A percentile compares a stretch with the other conserved stretches of the same genome.
Evolutionary conservation across 92 coral and sea anemone genomes (phyloP).

Genomic region (Porites rus): DNA sequence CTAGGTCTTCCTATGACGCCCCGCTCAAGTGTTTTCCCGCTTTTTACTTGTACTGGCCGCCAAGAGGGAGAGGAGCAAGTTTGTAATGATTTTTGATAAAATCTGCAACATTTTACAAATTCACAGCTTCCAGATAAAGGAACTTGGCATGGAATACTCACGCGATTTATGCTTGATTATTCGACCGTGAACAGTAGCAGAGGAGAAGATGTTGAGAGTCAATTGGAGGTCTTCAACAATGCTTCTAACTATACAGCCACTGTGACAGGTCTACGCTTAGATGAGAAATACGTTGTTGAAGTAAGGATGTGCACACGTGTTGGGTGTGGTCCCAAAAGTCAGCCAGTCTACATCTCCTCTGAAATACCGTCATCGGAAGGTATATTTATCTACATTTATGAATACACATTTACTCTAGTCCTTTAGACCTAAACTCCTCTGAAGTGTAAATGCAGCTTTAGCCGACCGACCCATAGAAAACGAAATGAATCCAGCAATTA

Average conservation of each 20-base stretch:
- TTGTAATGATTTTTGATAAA: no score
- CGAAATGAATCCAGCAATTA: no score
- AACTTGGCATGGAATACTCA: slow-evolving; percentile 39
- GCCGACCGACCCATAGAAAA: no score
- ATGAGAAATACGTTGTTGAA: slow-evolving; percentile 12
- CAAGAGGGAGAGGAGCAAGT: no score
- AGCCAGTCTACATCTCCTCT: not conserved
- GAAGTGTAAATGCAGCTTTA: no score
- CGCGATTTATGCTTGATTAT: slow-evolving; percentile 7
- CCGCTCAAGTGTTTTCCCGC: no score
- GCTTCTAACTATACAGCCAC: slow-evolving; percentile 29
- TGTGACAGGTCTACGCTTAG: not conserved
- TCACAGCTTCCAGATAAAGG: slow-evolving; percentile 22
- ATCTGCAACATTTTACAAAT: not conserved
- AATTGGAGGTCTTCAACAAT: slow-evolving; percentile 11
- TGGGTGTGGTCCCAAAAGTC: slow-evolving; percentile 45
- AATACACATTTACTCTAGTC: not conserved
- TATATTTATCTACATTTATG: not conserved
- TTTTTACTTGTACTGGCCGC: no score
- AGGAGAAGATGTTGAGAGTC: not conserved
- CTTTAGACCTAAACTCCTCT: no score
- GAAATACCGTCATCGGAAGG: not conserved
- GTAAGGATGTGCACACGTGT: slow-evolving; percentile 33
- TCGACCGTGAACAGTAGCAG: not conserved
- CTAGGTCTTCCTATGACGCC: no score